Evolutionary conservation across 1,140 invertebrate genomes (phyloP).

Genomic region (Chymomyza costata): DNA sequence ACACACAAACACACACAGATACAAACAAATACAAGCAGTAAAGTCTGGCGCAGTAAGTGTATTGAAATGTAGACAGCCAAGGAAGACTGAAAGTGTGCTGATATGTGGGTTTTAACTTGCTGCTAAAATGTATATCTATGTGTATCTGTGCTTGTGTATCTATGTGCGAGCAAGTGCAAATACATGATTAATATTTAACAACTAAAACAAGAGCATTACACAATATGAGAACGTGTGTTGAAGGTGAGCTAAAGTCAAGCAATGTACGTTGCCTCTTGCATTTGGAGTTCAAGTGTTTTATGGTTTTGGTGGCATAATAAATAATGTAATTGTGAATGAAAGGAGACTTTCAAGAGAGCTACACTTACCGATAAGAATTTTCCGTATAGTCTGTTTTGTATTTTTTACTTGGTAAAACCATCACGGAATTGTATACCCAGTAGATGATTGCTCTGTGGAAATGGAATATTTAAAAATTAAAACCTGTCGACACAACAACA

Average conservation of each 20-base stretch:
- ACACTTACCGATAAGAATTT: conserved; percentile 84
- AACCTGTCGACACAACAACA: neutral
- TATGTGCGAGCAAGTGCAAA: conserved; percentile 49
- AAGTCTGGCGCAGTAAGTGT: neutral
- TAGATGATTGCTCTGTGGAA: conserved; percentile 87
- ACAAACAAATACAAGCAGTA: neutral
- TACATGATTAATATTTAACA: conserved; percentile 62
- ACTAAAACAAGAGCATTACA: conserved; percentile 1
- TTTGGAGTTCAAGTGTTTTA: too few relatives aligned
- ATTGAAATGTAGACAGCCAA: neutral
- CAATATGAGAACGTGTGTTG: too few relatives aligned
- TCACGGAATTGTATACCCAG: conserved; percentile 91
- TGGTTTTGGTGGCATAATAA: too few relatives aligned
- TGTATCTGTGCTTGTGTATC: conserved; percentile 6
- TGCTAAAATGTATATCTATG: conserved; percentile 7
- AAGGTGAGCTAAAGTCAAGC: neutral
- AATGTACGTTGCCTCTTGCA: neutral
- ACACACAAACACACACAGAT: too few relatives aligned
- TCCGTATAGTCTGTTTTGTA: conserved; percentile 86
- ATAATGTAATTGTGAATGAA: neutral
- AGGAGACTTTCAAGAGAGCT: too few relatives aligned
- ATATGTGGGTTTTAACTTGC: neutral
- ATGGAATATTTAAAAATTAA: conserved; percentile 11
- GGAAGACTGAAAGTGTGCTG: neutral
- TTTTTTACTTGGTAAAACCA: conserved; percentile 89